Base-by-base conservation (phyloP, 2,113 vertebrate genomes). In the Thomomys bottae region DNA sequence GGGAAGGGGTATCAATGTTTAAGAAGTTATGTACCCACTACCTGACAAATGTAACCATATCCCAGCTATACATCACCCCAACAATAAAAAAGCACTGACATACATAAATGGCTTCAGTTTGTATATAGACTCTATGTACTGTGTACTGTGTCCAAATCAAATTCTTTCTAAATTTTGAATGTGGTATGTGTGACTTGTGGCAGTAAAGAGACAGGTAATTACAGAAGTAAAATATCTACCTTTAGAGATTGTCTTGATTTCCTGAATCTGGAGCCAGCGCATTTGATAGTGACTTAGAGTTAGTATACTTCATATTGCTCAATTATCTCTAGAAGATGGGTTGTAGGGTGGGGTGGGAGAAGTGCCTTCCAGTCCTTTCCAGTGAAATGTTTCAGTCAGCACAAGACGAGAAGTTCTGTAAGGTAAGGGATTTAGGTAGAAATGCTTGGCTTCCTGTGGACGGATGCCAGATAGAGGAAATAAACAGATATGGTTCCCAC, bases 401-500 rank as follows among this genome's bases (percentile, higher is more conserved):
- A 93, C 84, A 82, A 91, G 94, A 92, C 88, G 75, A 93, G 87
- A 71, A 82, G 26, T 87, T 94, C 80, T 95, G 79, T 71, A 94
- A 95, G 87, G 90, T 95, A 88, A 94, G 68, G 81, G 84, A 94
- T 73, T 87, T 73, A 80, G 78, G 59, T 30, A 93, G 78, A 84
- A 79, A 93, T 80, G 81, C 38, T 67, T 86, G 49, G 77, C 91
- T 96, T 95, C 96, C 96, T 91, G 88, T 89, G 93, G 90, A 94
- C 49, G 77, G 61, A 17, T 0, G 91, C 96, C 96, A 95, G 77
- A 45, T 57, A n/a, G 54, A 92, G 87, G 78, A 94, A 93, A 89
- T 93, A 96, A 95, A 96, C 89, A 96, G 92, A 91, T 76, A 87
- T 6, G 70, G 88, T 95, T 95, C 91, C 93, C 92, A 93, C 15